Conservation (phyloP, 2,797 vertebrate species). For the Australoheros facetus region DNA sequence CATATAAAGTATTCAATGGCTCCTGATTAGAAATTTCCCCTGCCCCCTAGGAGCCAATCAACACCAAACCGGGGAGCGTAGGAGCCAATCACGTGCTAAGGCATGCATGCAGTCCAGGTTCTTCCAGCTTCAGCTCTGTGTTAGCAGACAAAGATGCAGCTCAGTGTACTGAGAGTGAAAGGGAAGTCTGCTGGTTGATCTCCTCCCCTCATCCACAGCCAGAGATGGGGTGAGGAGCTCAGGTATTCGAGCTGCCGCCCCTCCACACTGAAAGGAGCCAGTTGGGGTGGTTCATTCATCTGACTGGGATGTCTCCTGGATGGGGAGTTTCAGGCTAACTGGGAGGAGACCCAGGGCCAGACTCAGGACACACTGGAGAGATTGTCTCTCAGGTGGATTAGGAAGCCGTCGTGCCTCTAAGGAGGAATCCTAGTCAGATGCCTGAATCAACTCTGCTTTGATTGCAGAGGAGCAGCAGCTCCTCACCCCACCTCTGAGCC, state of each 20-base stretch:
- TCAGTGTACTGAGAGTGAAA: accelerated
- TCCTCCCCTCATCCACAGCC: too few species aligned
- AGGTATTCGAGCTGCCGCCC: too few species aligned
- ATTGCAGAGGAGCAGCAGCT: not conserved
- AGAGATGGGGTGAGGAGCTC: too few species aligned
- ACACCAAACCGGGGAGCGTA: accelerated
- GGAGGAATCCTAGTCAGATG: not conserved
- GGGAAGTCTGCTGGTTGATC: not conserved
- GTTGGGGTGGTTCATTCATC: too few species aligned
- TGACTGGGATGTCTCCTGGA: too few species aligned
- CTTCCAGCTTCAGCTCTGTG: accelerated
- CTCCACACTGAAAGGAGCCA: too few species aligned
- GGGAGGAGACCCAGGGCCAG: not conserved
- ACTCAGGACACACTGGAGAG: not conserved
- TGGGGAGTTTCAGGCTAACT: not conserved
- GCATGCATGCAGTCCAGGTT: not conserved
- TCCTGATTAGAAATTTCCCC: too few species aligned
- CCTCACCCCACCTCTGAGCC: not conserved
- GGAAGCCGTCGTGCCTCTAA: not conserved
- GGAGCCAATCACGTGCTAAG: not conserved
- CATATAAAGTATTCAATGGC: too few species aligned
- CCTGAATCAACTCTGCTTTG: not conserved
- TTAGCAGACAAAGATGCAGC: not conserved
- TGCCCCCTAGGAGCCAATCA: not conserved
- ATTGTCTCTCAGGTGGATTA: not conserved